Percentiles rank a stretch among this genome's conserved stretches.
Evolutionary conservation across 2,113 vertebrate species (phyloP).

Genomic region (Microcebus tavaratra): DNA sequence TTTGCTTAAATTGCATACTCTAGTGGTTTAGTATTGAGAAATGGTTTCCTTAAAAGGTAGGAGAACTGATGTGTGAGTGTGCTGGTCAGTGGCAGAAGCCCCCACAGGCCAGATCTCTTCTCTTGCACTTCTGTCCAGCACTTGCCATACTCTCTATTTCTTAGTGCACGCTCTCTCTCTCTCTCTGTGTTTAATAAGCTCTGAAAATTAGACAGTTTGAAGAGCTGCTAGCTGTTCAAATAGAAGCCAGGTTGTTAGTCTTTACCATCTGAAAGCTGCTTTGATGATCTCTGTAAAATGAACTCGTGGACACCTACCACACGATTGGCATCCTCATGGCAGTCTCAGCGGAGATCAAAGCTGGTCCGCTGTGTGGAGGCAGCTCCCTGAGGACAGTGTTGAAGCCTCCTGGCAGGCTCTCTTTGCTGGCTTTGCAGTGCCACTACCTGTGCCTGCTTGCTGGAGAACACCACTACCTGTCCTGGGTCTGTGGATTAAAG

Average conservation of each 20-base stretch:
- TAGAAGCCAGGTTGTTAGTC: constrained; percentile 71
- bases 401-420: constrained; percentile 57
- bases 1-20: neutral
- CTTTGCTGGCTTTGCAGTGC: neutral
- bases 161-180: constrained; percentile 12
- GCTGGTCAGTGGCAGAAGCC: neutral
- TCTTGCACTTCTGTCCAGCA: neutral
- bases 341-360: constrained; percentile 74
- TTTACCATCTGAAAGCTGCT: constrained; percentile 71
- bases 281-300: constrained; percentile 75
- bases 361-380: neutral
- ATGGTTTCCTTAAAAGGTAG: neutral
- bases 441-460: constrained; percentile 56
- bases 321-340: constrained; percentile 32
- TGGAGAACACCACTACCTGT: constrained; percentile 48
- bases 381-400: constrained; percentile 53
- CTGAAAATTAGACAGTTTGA: constrained; percentile 58
- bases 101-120: neutral
- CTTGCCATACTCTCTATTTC: neutral
- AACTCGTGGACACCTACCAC: constrained; percentile 59
- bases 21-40: neutral
- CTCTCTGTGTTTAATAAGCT: constrained; percentile 38
- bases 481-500: constrained; percentile 17
- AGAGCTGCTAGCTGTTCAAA: constrained; percentile 59
- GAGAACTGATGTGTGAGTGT: neutral